A percentile compares a stretch with the other conserved stretches of the same genome.
Conservation (phyloP, 2,888 invertebrate genomes). For the Caenorhabditis auriculariae region DNA sequence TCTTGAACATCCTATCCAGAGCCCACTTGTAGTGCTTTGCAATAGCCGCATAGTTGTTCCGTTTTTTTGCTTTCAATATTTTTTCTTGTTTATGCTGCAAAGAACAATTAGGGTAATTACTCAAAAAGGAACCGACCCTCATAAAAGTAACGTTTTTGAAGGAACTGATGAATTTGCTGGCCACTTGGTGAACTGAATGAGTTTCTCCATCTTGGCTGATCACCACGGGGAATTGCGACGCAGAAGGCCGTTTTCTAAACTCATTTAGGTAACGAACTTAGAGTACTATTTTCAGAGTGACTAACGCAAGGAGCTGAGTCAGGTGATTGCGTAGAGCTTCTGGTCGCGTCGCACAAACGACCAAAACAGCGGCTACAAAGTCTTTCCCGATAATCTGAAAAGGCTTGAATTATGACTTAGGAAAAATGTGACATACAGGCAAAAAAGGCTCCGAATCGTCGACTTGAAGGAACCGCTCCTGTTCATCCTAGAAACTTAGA, state of each 20-base stretch:
- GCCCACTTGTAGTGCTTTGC: slow-evolving; percentile 96
- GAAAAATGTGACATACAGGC: too few species aligned
- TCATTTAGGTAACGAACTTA: not conserved
- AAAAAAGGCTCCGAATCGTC: too few species aligned
- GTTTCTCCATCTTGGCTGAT: slow-evolving; percentile 59
- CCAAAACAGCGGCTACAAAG: slow-evolving; percentile 50
- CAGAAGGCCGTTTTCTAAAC: slow-evolving; percentile 38
- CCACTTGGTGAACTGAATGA: slow-evolving; percentile 33
- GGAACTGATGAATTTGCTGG: slow-evolving; percentile 17
- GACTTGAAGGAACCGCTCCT: too few species aligned
- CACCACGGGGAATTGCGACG: slow-evolving; percentile 49
- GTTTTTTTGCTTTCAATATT: slow-evolving; percentile 14
- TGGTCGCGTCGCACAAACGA: slow-evolving; percentile 53
- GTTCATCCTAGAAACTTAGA: too few species aligned
- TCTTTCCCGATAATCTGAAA: not conserved
- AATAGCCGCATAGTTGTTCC: slow-evolving; percentile 68
- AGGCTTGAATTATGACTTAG: too few species aligned
- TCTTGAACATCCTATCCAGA: slow-evolving; percentile 82
- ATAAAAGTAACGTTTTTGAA: slow-evolving; percentile 20
- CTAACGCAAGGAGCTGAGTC: slow-evolving; percentile 45
- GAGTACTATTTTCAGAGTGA: not conserved
- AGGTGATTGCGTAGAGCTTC: slow-evolving; percentile 56
- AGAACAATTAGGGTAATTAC: not conserved
- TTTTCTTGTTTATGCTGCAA: slow-evolving; percentile 28
- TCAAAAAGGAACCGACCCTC: slow-evolving; percentile 9